Evolutionary conservation across 2,888 invertebrate genomes (phyloP).

Genomic region (Tetanocera ferruginea): DNA sequence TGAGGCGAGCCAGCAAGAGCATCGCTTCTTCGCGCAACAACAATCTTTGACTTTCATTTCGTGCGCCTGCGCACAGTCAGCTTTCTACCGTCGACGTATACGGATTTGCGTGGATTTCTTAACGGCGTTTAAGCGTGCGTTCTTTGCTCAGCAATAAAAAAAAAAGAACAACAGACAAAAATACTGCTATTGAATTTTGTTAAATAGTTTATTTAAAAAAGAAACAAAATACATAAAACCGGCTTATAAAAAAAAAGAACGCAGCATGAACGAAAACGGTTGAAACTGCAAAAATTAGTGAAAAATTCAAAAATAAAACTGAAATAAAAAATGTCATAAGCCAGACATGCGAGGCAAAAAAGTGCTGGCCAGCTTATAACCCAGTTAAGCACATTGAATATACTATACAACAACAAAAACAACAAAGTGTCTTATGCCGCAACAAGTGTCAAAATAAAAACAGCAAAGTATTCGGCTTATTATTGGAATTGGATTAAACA

Average conservation of each 20-base stretch:
- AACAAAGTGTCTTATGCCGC: slow-evolving; percentile 11
- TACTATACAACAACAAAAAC: neutral
- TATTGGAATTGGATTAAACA: neutral
- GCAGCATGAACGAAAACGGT: slow-evolving; percentile 22
- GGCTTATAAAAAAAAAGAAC: neutral
- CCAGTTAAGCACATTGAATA: neutral
- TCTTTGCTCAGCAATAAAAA: slow-evolving; percentile 42
- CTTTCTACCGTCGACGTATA: slow-evolving; percentile 70
- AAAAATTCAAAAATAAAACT: neutral
- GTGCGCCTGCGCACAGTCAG: slow-evolving; percentile 70
- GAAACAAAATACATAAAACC: slow-evolving; percentile 13
- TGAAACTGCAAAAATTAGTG: neutral
- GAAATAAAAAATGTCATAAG: neutral
- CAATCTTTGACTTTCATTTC: slow-evolving; percentile 65
- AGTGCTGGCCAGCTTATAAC: neutral
- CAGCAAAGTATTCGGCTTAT: no score
- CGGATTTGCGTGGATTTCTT: slow-evolving; percentile 67
- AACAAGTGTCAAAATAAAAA: no score
- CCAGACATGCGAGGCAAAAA: neutral
- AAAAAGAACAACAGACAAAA: neutral
- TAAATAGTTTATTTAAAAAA: neutral
- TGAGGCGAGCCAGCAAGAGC: slow-evolving; percentile 11
- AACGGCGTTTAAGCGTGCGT: slow-evolving; percentile 45
- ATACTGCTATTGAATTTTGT: neutral
- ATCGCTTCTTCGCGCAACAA: slow-evolving; percentile 38